These are phyloP conservation scores for Venustoraphidia nigricollis DNA, from an alignment of 2,888 invertebrate species.

Conservation along the genomic window DNA sequence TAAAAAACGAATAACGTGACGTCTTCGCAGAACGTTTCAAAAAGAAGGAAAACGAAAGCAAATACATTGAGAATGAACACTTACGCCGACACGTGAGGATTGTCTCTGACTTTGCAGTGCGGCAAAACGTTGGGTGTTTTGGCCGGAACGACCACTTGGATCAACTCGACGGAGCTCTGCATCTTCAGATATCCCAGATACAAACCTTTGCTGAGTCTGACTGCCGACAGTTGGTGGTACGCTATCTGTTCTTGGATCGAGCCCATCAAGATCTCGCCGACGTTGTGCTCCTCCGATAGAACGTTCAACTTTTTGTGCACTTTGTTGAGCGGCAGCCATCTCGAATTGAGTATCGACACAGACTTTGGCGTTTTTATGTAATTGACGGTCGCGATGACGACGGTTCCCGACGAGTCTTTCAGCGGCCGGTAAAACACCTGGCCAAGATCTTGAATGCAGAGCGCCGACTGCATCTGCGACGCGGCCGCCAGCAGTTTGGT, in stretches of 20 bases:
- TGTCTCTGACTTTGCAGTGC: constrained; percentile 81
- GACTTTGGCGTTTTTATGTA: constrained; percentile 66
- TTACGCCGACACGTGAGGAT: constrained; percentile 90
- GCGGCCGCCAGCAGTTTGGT: constrained; percentile 85
- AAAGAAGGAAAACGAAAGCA: not conserved
- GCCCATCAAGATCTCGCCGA: constrained; percentile 70
- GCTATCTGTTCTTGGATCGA: constrained; percentile 68
- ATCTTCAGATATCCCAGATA: constrained; percentile 94
- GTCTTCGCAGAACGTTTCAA: not conserved
- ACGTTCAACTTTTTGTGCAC: constrained; percentile 63
- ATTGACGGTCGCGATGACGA: constrained; percentile 80
- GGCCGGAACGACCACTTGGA: constrained; percentile 83
- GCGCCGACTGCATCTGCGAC: constrained; percentile 80
- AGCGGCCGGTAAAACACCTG: constrained; percentile 87
- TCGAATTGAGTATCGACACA: constrained; percentile 77
- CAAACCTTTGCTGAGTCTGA: constrained; percentile 70
- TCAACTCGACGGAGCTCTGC: constrained; percentile 88
- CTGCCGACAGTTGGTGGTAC: constrained; percentile 66
- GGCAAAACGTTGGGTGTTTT: constrained; percentile 91
- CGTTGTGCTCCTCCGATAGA: constrained; percentile 57
- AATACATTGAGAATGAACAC: constrained; percentile 22
- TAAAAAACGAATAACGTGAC: not conserved
- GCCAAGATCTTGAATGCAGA: constrained; percentile 87
- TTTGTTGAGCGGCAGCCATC: constrained; percentile 83
- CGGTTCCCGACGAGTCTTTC: constrained; percentile 75